Evolutionary conservation across 2,888 invertebrate genomes (phyloP), one percentile per base, ranked within the genome.

Genomic region (Tupiocoris notatus): DNA sequence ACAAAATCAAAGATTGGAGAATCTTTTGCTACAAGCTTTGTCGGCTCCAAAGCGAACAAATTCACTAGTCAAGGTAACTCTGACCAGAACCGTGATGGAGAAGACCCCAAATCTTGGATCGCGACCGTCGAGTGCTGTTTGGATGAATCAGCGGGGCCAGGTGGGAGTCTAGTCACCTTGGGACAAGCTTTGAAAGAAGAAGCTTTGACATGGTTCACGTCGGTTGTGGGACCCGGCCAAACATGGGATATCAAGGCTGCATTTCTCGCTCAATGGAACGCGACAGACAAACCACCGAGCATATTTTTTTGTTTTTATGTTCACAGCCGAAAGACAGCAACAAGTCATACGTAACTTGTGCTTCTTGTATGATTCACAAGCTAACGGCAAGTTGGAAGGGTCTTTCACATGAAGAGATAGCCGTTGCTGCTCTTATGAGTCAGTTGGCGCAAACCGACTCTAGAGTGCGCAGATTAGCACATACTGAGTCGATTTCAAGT

Each of bases 381-480:
- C n/a, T n/a, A n/a, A n/a, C n/a, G 2, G 64, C 64, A 1, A 64
- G 64, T 64, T 64, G 64, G 64, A 64, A 64, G 64, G 24, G n/a
- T 2, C 24, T 64, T 9, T n/a, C 12, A 12, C 23, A 64, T 64
- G 64, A 64, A 64, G 22, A 64, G 18, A 64, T 64, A 1, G 64
- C 64, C 1, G 64, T 64, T 6, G 64, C 64, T 23, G 64, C 64
- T 2, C 23, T 64, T 16, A 9, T 64, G 23, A 24, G 64, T 21
- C 64, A 64, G 23, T 64, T 64, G n/a, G 64, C 64, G 9, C 64
- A 22, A 16, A 64, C 22, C 9, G 64, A 64, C 64, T 24, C 64
- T 3, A 22, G 64, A 64, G 63, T n/a, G n/a, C n/a, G n/a, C n/a
- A n/a, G n/a, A n/a, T n/a, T n/a, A n/a, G n/a, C n/a, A n/a, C n/a